Base-by-base conservation (phyloP, 1,140 invertebrate genomes). In the Oedothorax gibbosus region DNA sequence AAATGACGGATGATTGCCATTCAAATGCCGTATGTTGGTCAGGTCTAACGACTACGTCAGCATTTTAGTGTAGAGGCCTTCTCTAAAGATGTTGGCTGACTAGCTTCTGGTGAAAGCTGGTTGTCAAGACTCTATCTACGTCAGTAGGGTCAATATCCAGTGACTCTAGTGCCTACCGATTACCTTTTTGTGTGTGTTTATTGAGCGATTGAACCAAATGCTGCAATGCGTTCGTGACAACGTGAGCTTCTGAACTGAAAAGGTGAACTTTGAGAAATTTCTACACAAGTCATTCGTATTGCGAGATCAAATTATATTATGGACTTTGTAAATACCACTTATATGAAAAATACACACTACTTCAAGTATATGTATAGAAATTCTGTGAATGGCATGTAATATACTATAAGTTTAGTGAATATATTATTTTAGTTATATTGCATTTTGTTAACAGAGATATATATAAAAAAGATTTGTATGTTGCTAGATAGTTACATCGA, bases 391-490 rank as follows among this genome's bases (percentile, higher is more conserved):
- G 53, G 57, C 68, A 76, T 84, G 73, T 84, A 84, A 75, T 76
- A 35, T 71, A 71, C 53, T 12, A 56, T 50, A 72, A 72, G n/a
- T 73, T 68, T 83, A 83, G 80, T 20, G 68, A 84, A 84, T 56
- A 81, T 75, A 84, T 84, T 84, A 84, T 84, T 84, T 84, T 84
- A 84, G 81, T 84, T 84, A 84, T 76, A 84, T 84, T 75, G 81
- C 81, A 84, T 84, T 84, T 84, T 84, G 81, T 84, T 84, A 84
- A 76, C 49, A 84, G 71, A 76, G 81, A 84, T 76, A 84, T 82
- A 35, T 35, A 35, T 35, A 35, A 35, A 35, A 76, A 68, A 20
- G 76, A 84, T 84, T 84, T 84, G 72, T 84, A 84, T 84, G 81
- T 84, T 84, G 81, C 60, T 84, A 84, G 71, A 84, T 66, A 84